These are phyloP conservation scores for Melanocharis versteri DNA, from an alignment of 2,113 vertebrate species.

Conservation along the genomic window DNA sequence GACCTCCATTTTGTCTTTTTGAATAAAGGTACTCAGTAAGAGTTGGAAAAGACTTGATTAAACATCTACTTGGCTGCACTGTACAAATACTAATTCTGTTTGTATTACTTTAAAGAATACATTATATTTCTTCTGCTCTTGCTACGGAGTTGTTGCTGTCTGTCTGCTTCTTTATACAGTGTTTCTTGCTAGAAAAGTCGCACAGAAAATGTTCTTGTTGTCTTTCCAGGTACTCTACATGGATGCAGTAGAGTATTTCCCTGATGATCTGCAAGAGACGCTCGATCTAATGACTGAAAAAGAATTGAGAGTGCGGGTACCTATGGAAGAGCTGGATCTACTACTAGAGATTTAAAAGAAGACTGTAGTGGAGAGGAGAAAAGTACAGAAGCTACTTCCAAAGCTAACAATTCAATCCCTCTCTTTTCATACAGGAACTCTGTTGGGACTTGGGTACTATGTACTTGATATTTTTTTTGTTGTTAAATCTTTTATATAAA, in stretches of 20 bases:
- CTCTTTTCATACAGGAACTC: background rate
- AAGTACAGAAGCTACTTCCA: background rate
- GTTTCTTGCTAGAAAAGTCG: background rate
- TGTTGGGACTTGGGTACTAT: background rate
- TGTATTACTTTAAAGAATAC: background rate
- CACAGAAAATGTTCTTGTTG: background rate
- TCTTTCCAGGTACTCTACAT: conserved; percentile 80
- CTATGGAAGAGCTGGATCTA: conserved; percentile 89
- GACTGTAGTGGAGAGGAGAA: background rate
- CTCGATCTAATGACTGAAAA: conserved; percentile 90
- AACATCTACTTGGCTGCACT: background rate
- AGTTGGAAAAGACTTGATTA: background rate
- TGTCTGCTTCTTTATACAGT: accelerated
- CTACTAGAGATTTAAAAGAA: conserved; percentile 82
- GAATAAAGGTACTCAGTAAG: background rate
- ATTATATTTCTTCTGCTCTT: background rate
- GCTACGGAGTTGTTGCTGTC: background rate
- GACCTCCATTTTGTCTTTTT: background rate
- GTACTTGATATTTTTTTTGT: background rate
- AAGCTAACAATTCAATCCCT: background rate
- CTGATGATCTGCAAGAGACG: conserved; percentile 82
- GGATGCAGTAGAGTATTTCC: conserved; percentile 86
- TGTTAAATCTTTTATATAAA: background rate
- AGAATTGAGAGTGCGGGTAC: conserved; percentile 84
- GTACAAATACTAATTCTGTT: background rate